Evolutionary conservation across 2,888 invertebrate species (phyloP).

Genomic region (Phymatocera aterrima): DNA sequence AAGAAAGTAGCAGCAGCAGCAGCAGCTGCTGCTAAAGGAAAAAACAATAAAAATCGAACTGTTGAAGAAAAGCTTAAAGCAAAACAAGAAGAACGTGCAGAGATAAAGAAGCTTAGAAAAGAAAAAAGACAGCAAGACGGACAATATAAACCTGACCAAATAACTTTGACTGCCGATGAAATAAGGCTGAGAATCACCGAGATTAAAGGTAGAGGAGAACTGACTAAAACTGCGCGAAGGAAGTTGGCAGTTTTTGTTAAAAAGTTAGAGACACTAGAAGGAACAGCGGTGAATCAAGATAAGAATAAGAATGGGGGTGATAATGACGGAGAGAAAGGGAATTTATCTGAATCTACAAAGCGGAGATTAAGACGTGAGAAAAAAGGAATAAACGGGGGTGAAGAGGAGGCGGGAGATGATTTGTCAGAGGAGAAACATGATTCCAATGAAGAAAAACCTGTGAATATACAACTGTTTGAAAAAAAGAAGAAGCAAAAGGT

Average conservation of each 20-base stretch:
- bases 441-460: not conserved
- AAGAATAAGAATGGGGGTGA: not conserved
- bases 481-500: slow-evolving; percentile 30
- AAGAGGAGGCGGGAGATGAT: not conserved
- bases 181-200: slow-evolving; percentile 56
- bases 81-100: slow-evolving; percentile 25
- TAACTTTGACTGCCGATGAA: slow-evolving; percentile 48
- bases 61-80: not conserved
- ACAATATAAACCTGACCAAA: slow-evolving; percentile 45
- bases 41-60: not conserved
- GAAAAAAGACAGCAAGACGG: slow-evolving; percentile 46
- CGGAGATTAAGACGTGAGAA: slow-evolving; percentile 11
- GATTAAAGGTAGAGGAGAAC: slow-evolving; percentile 54
- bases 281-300: not conserved
- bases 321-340: not conserved
- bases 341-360: not conserved
- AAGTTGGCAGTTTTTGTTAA: slow-evolving; percentile 58
- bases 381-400: not conserved
- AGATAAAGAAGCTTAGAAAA: slow-evolving; percentile 38
- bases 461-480: slow-evolving; percentile 22
- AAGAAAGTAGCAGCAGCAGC: not conserved
- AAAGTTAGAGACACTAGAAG: slow-evolving; percentile 53
- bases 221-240: slow-evolving; percentile 61
- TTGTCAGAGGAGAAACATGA: not conserved
- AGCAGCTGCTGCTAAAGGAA: not conserved